Conservation (phyloP, 2,888 invertebrate genomes). For the Spilarctia lutea region DNA sequence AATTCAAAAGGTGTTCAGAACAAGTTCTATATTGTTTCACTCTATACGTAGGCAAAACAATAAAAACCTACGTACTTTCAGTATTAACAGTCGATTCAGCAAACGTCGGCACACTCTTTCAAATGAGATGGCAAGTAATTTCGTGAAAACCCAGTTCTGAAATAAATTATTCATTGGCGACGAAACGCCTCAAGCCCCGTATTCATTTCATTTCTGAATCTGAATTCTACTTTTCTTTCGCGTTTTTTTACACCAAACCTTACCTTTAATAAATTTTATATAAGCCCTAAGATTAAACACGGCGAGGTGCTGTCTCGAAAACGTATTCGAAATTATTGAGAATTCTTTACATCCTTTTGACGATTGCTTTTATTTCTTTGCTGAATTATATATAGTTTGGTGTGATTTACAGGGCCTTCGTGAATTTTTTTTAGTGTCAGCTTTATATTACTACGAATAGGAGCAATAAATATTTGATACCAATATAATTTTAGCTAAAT, state of each 20-base stretch:
- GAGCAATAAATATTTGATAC: neutral
- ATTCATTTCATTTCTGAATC: conserved; percentile 86
- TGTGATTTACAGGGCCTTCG: conserved; percentile 13
- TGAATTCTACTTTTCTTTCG: conserved; percentile 80
- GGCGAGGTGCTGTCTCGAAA: conserved; percentile 52
- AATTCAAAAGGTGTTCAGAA: conserved; percentile 1
- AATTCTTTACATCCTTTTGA: conserved; percentile 52
- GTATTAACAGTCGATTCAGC: conserved; percentile 69
- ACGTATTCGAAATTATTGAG: conserved; percentile 52
- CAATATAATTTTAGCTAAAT: neutral
- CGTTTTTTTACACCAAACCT: conserved; percentile 77
- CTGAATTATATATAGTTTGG: conserved; percentile 14
- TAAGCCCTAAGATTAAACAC: conserved; percentile 80
- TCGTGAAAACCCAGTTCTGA: conserved; percentile 83
- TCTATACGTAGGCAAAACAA: conserved; percentile 28
- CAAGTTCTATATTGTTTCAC: neutral
- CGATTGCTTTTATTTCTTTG: conserved; percentile 24
- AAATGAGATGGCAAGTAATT: conserved; percentile 84
- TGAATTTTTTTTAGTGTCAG: conserved; percentile 8
- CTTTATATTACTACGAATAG: neutral
- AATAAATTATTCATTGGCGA: conserved; percentile 86
- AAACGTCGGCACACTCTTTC: conserved; percentile 72
- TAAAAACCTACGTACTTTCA: conserved; percentile 43
- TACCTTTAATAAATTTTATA: conserved; percentile 84
- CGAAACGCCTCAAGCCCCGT: conserved; percentile 84